Base-by-base conservation (phyloP, 2,113 vertebrate species). In the Urocitellus parryii region DNA sequence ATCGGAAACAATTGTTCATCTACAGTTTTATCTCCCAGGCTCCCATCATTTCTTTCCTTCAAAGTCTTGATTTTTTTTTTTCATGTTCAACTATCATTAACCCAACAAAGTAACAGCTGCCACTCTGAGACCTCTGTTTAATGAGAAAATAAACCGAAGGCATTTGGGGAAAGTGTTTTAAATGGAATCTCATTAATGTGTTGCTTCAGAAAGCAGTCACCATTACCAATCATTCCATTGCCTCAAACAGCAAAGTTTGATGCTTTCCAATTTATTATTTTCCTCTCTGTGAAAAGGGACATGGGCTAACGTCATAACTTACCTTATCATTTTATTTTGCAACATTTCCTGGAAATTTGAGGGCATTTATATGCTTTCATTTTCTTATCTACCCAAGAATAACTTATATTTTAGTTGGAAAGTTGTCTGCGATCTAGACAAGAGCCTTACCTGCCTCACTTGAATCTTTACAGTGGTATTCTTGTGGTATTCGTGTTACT, bases 161-260 rank as follows among this genome's bases (percentile, higher is more conserved):
- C 96, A 93, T 95, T 96, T 96, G 9, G 73, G 74, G 86, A 32
- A 92, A 91, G 2, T 74, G 5, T 96, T 95, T 86, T 85, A 96
- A 97, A 92, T 85, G 53, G 73, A 97, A 98, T 97, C 42, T 72
- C 88, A 97, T 97, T 94, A 97, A 45, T 93, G 53, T 96, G 34
- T 70, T 97, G 95, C 98, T 96, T 90, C 89, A 96, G 89, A 98
- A 93, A 72, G n/a, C 9, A 67, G 85, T 79, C 61, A 67, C 27
- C 45, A 29, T 73, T 90, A 97, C 63, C 85, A 84, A 88, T 70
- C 51, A 86, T 45, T 92, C 39, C 45, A 0, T 8, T 61, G 39
- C 93, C 95, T 91, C 65, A 63, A 94, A 95, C 1, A 27, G 58
- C 76, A 91, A 63, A 16, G 13, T 27, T 91, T 94, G 79, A 29